Evolutionary conservation across 2,888 invertebrate genomes (phyloP).

Genomic region (Euclidia mi): DNA sequence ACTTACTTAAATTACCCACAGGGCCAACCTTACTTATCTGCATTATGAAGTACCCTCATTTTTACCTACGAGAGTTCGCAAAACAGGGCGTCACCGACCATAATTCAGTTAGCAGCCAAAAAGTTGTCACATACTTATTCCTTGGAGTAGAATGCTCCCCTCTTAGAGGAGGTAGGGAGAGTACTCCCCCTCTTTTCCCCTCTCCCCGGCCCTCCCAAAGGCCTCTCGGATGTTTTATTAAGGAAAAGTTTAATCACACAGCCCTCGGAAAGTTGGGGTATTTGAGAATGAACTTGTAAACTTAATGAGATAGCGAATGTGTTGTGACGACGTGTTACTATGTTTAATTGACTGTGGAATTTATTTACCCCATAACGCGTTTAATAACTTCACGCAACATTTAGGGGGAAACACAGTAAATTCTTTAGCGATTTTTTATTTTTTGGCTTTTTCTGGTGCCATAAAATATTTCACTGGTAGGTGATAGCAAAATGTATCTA

Average conservation of each 20-base stretch:
- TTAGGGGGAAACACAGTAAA: too few species aligned
- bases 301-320: conserved; percentile 46
- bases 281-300: conserved; percentile 55
- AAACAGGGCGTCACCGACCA: conserved; percentile 51
- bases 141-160: conserved; percentile 56
- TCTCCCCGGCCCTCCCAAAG: conserved; percentile 7
- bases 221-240: conserved; percentile 53
- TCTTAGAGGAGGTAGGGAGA: conserved; percentile 7
- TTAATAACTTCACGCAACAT: too few species aligned
- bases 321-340: conserved; percentile 3
- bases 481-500: too few species aligned
- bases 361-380: too few species aligned
- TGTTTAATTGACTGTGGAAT: conserved; percentile 1
- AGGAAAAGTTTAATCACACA: conserved; percentile 58
- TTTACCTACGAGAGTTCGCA: conserved; percentile 35
- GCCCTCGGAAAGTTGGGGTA: conserved; percentile 52
- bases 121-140: conserved; percentile 61
- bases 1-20: too few species aligned
- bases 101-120: conserved; percentile 64
- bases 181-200: too few species aligned
- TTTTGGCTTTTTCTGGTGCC: too few species aligned
- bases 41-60: conserved; percentile 17
- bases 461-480: too few species aligned
- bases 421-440: too few species aligned
- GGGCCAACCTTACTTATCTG: too few species aligned